These are phyloP conservation scores for Cyphomyrmex costatus DNA, from an alignment of 1,140 invertebrate genomes.

Conservation along the genomic window DNA sequence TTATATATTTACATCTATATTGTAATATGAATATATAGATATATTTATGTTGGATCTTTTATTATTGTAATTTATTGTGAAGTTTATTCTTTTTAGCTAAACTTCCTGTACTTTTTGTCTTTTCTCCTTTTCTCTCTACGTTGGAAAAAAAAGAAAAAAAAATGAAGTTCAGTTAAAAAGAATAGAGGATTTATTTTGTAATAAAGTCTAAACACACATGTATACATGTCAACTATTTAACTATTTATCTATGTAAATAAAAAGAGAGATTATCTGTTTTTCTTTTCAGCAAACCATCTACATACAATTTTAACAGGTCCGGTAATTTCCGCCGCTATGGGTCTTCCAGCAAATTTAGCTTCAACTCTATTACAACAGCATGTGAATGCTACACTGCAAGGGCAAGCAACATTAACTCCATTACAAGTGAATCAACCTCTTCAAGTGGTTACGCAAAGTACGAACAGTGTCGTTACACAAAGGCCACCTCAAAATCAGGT, in stretches of 20 bases:
- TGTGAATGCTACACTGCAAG: constrained; percentile 92
- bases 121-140: no score
- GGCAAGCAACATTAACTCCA: constrained; percentile 85
- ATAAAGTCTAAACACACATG: neutral
- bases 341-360: constrained; percentile 92
- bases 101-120: no score
- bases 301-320: constrained; percentile 92
- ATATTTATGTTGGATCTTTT: neutral
- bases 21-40: neutral
- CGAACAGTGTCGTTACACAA: constrained; percentile 79
- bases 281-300: constrained; percentile 87
- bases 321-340: constrained; percentile 94
- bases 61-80: neutral
- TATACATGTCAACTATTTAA: neutral
- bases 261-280: constrained; percentile 17
- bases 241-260: no score
- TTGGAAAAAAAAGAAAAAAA: no score
- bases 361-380: constrained; percentile 94
- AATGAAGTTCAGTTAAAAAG: no score
- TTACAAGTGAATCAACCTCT: constrained; percentile 82
- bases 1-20: neutral
- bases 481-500: constrained; percentile 79
- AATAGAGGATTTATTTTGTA: no score
- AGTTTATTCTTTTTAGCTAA: no score
- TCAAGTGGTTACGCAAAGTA: constrained; percentile 78